These are phyloP conservation scores for Drosophila subobscura DNA, from an alignment of 1,140 invertebrate species.

Conservation along the genomic window DNA sequence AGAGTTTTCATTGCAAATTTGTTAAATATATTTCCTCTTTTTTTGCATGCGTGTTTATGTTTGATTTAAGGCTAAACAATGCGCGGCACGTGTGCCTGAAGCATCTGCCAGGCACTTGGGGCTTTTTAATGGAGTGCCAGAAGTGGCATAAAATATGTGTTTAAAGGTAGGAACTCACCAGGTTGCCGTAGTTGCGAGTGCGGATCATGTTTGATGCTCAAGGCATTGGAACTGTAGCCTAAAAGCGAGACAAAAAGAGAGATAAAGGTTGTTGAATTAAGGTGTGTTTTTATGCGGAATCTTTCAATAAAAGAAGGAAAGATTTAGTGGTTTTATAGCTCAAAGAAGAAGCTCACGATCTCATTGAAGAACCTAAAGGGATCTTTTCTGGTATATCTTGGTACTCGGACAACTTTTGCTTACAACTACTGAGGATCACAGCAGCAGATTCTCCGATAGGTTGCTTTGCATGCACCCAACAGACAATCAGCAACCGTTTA, in stretches of 20 bases:
- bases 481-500: too few relatives aligned
- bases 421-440: too few relatives aligned
- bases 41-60: constrained; percentile 58
- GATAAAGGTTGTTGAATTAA: constrained; percentile 24
- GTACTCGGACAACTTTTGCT: too few relatives aligned
- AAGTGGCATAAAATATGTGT: constrained; percentile 5
- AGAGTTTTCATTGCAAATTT: constrained; percentile 41
- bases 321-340: too few relatives aligned
- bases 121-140: constrained; percentile 23
- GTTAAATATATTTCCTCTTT: not conserved
- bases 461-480: too few relatives aligned
- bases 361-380: too few relatives aligned
- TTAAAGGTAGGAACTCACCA: constrained; percentile 84
- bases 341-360: too few relatives aligned
- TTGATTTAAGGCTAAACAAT: constrained; percentile 63
- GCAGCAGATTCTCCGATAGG: too few relatives aligned
- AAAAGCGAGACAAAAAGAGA: constrained; percentile 79
- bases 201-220: constrained; percentile 90
- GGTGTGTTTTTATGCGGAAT: too few relatives aligned
- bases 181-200: constrained; percentile 93
- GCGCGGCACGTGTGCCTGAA: constrained; percentile 63
- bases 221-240: constrained; percentile 91
- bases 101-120: constrained; percentile 34
- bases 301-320: too few relatives aligned
- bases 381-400: too few relatives aligned